These are phyloP conservation scores for Aradus depressus DNA, from an alignment of 2,888 invertebrate genomes.

Conservation along the genomic window DNA sequence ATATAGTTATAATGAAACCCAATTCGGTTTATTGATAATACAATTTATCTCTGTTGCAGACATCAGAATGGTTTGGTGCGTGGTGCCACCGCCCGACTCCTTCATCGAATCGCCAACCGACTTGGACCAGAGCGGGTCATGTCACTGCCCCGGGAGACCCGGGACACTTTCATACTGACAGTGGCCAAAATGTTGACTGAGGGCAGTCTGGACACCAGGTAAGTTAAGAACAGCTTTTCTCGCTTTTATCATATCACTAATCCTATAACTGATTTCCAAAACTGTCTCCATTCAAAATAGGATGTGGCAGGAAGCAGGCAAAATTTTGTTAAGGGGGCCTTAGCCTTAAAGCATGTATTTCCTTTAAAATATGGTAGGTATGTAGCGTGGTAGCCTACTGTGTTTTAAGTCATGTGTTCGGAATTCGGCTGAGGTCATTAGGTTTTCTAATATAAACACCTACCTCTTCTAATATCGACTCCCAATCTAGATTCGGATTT, in stretches of 20 bases:
- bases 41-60: conserved; percentile 31
- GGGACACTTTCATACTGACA: conserved; percentile 66
- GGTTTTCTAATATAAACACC: too few relatives aligned
- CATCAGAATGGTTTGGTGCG: conserved; percentile 85
- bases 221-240: too few relatives aligned
- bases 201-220: conserved; percentile 76
- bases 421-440: too few relatives aligned
- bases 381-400: too few relatives aligned
- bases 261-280: too few relatives aligned
- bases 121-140: conserved; percentile 63
- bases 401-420: too few relatives aligned
- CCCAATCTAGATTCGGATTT: too few relatives aligned
- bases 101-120: conserved; percentile 59
- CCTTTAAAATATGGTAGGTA: background rate
- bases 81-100: conserved; percentile 66
- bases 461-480: too few relatives aligned
- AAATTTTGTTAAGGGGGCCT: conserved; percentile 16
- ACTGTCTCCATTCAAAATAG: too few relatives aligned
- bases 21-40: background rate
- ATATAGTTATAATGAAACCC: background rate
- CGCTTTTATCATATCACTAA: too few relatives aligned
- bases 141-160: conserved; percentile 60
- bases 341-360: conserved; percentile 21
- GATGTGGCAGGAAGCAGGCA: too few relatives aligned
- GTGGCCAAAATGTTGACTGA: conserved; percentile 76